A percentile compares a stretch with the other conserved stretches of the same genome.
phyloP scores from a whole-genome alignment of 2,113 vertebrate species.

The Naja naja region DNA sequence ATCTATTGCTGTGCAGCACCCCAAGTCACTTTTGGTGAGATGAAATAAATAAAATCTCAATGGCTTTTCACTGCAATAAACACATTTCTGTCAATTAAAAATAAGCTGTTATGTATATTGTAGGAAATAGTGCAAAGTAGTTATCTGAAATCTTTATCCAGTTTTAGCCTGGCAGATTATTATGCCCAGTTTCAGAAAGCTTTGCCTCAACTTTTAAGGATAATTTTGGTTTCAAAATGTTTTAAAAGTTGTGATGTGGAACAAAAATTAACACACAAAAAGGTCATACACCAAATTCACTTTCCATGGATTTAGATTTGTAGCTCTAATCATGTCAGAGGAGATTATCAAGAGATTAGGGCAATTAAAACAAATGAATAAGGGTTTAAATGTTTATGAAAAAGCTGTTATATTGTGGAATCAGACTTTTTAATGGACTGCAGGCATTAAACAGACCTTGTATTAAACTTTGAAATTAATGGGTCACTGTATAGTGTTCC shows the following conservation, averaged over 20 bases:
- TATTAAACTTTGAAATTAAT: slow-evolving; percentile 82
- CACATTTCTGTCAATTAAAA: neutral
- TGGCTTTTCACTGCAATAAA: neutral
- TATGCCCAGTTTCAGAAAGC: neutral
- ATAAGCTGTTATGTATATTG: neutral
- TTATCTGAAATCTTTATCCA: neutral
- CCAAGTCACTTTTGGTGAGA: neutral
- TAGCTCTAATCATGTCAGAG: slow-evolving; percentile 63
- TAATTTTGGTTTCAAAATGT: slow-evolving; percentile 20
- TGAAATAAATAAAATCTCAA: neutral
- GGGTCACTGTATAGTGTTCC: slow-evolving; percentile 77
- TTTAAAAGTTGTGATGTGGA: slow-evolving; percentile 13
- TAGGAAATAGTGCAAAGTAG: neutral
- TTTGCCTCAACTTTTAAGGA: slow-evolving; percentile 24
- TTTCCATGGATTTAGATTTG: slow-evolving; percentile 51
- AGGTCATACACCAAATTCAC: slow-evolving; percentile 45
- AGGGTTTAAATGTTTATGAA: slow-evolving; percentile 71
- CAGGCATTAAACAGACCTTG: slow-evolving; percentile 77
- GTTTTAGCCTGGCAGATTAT: neutral
- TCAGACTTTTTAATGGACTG: slow-evolving; percentile 80
- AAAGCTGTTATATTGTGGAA: slow-evolving; percentile 73
- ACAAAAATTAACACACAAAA: slow-evolving; percentile 8
- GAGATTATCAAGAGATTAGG: slow-evolving; percentile 69
- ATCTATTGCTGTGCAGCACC: neutral
- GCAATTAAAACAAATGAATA: slow-evolving; percentile 68